phyloP scores from a whole-genome alignment of 2,888 invertebrate species.

The Meta bourneti region DNA sequence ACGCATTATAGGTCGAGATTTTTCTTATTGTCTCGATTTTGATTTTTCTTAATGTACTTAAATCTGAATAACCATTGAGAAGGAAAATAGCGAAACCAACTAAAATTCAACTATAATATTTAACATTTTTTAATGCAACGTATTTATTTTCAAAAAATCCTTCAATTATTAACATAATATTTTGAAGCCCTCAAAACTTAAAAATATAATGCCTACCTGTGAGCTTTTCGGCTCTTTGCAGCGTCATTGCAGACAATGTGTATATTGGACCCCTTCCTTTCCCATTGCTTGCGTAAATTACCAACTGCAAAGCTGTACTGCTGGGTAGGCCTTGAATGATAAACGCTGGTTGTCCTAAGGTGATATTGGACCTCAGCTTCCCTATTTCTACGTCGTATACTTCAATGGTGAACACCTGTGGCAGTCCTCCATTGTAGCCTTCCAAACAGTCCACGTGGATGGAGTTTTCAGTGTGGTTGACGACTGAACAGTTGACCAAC shows the following conservation, averaged over 20 bases:
- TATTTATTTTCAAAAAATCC: no score
- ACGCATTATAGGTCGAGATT: no score
- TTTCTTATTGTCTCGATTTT: no score
- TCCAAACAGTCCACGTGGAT: constrained; percentile 90
- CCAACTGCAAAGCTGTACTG: constrained; percentile 88
- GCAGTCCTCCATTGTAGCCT: constrained; percentile 93
- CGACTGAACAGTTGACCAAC: constrained; percentile 93
- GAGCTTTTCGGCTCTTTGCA: constrained; percentile 75
- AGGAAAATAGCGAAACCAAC: no score
- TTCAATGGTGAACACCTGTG: constrained; percentile 91
- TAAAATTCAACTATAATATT: no score
- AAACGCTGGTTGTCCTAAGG: constrained; percentile 85
- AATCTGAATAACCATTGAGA: no score
- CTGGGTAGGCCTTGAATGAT: constrained; percentile 86
- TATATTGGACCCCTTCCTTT: constrained; percentile 92
- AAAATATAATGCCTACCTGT: constrained; percentile 53
- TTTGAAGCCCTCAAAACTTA: not conserved
- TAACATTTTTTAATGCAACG: no score
- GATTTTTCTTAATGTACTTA: no score
- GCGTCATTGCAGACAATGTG: constrained; percentile 88
- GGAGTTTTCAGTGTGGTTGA: constrained; percentile 92
- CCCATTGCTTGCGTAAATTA: constrained; percentile 89
- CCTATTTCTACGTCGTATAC: constrained; percentile 82
- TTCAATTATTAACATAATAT: no score
- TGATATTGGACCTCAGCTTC: constrained; percentile 70